A percentile compares a stretch with the other conserved stretches of the same genome.
phyloP scores from a whole-genome alignment of 2,888 invertebrate species.

The Leptopilina syphax region DNA sequence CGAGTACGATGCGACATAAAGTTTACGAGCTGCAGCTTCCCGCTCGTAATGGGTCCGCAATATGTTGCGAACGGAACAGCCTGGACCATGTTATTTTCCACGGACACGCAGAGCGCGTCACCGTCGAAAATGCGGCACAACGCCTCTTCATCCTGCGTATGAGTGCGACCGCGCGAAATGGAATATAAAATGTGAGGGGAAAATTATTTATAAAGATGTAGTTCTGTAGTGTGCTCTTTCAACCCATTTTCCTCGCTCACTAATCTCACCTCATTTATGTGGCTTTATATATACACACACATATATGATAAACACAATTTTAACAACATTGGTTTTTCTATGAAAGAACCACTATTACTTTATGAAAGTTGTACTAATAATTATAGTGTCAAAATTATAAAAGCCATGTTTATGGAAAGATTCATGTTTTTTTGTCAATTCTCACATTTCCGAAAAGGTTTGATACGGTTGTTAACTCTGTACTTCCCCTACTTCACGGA shows the following conservation, averaged over 20 bases:
- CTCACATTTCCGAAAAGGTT: not conserved
- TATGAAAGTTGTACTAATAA: not conserved
- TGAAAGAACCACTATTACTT: not conserved
- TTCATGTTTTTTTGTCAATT: not conserved
- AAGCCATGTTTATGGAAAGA: not conserved
- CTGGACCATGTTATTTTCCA: slow-evolving; percentile 27
- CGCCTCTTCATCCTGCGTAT: not conserved
- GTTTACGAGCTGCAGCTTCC: slow-evolving; percentile 60
- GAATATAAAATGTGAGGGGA: slow-evolving; percentile 25
- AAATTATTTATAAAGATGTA: slow-evolving; percentile 27
- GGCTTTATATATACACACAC: not conserved
- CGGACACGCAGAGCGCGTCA: slow-evolving; percentile 21
- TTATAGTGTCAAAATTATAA: too few species aligned
- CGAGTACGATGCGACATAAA: slow-evolving; percentile 61
- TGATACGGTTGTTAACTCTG: too few species aligned
- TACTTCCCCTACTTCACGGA: too few species aligned
- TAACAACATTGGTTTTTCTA: not conserved
- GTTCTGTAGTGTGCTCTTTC: not conserved
- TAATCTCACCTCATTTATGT: not conserved
- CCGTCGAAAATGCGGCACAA: slow-evolving; percentile 6
- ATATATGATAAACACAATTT: not conserved
- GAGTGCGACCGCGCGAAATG: slow-evolving; percentile 13
- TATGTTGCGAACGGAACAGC: slow-evolving; percentile 61
- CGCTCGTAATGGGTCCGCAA: slow-evolving; percentile 60
- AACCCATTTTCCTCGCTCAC: not conserved